Percentiles rank a stretch among this genome's conserved stretches.
Conservation (phyloP, 1,140 invertebrate species). For the Drosophila persimilis region DNA sequence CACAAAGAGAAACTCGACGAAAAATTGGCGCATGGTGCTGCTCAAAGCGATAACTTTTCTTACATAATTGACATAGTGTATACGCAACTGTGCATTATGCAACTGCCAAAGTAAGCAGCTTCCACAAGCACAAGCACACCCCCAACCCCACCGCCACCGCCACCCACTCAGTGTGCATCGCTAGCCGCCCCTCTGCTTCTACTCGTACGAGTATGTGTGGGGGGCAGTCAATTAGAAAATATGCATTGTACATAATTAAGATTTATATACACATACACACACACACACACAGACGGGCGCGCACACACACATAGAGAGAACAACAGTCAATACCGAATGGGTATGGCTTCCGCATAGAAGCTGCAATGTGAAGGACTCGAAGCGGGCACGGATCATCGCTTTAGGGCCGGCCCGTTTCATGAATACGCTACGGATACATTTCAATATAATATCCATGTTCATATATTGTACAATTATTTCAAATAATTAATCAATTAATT, state of each 20-base stretch:
- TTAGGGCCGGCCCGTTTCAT: constrained; percentile 10
- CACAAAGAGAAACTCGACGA: constrained; percentile 18
- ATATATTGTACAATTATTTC: neutral
- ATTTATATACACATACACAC: constrained; percentile 63
- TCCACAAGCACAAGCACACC: too few relatives aligned
- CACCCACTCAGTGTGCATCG: constrained; percentile 1
- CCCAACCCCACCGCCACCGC: neutral
- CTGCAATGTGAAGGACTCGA: constrained; percentile 31
- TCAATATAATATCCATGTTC: neutral
- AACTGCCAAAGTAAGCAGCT: constrained; percentile 27
- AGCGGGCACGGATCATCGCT: neutral
- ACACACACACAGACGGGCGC: constrained; percentile 1
- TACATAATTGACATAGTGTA: constrained; percentile 77
- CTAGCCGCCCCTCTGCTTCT: constrained; percentile 10
- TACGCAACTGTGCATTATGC: constrained; percentile 56
- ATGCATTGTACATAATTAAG: constrained; percentile 79
- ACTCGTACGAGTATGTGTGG: neutral
- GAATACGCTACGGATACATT: constrained; percentile 15
- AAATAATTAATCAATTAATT: too few relatives aligned
- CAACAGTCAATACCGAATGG: constrained; percentile 68
- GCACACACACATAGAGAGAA: constrained; percentile 20
- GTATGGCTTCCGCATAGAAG: constrained; percentile 47
- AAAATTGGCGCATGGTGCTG: constrained; percentile 35
- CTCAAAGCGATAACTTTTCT: constrained; percentile 65
- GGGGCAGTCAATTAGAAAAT: constrained; percentile 77